phyloP scores from a whole-genome alignment of 2,797 vertebrate species.

The Heliangelus exortis region DNA sequence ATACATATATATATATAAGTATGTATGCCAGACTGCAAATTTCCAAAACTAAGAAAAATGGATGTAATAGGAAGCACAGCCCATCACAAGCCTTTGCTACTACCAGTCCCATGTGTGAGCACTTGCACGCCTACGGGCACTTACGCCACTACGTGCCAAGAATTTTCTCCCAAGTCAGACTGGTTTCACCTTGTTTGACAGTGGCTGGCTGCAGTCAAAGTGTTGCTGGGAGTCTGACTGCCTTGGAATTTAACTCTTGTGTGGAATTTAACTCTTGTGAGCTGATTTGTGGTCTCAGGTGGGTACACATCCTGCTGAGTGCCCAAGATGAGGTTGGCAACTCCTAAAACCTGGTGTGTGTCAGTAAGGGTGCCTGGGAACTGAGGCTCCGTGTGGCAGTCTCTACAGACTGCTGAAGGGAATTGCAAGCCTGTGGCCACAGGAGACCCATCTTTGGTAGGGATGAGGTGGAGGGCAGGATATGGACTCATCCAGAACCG shows the following conservation, averaged over 20 bases:
- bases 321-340: not conserved
- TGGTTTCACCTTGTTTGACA: slow-evolving; percentile 16
- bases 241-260: not conserved
- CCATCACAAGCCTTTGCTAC: not conserved
- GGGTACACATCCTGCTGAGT: not conserved
- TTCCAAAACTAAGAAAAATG: not conserved
- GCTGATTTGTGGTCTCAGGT: not conserved
- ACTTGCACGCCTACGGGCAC: not conserved
- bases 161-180: not conserved
- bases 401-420: not conserved
- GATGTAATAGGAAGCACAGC: rapidly evolving
- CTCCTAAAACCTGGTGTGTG: not conserved
- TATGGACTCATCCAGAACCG: not conserved
- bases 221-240: not conserved
- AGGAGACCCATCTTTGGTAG: not conserved
- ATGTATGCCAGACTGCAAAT: not conserved
- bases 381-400: rapidly evolving
- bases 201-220: not conserved
- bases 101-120: not conserved
- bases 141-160: not conserved
- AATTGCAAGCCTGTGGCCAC: not conserved
- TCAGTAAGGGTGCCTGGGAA: not conserved
- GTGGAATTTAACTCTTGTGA: not conserved
- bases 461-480: not conserved
- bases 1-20: too few relatives aligned